Percentiles rank a stretch among this genome's conserved stretches.
phyloP scores from a whole-genome alignment of 2,888 invertebrate species.

The Zonitis immaculata region DNA sequence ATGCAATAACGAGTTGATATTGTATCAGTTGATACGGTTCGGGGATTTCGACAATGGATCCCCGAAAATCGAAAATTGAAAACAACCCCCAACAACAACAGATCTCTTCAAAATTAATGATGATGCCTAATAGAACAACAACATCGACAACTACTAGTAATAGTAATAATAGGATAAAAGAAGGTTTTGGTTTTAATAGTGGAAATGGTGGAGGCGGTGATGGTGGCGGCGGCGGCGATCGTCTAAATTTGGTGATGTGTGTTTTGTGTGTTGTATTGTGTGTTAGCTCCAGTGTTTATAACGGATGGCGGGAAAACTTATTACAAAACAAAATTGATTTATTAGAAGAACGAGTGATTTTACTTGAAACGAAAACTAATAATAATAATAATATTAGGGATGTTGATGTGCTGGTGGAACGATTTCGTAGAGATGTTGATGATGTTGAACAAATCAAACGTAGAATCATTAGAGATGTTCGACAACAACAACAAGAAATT shows the following conservation, averaged over 20 bases:
- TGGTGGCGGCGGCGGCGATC: conserved; percentile 6
- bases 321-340: conserved; percentile 53
- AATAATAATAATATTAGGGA: conserved; percentile 27
- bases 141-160: neutral
- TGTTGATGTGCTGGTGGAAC: conserved; percentile 52
- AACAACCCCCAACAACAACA: neutral
- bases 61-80: neutral
- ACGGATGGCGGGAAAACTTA: conserved; percentile 55
- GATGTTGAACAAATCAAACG: conserved; percentile 47
- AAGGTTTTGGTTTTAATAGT: neutral
- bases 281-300: conserved; percentile 58
- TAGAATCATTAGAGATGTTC: conserved; percentile 45
- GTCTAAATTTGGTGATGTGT: conserved; percentile 55
- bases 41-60: neutral
- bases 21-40: neutral
- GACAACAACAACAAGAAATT: conserved; percentile 19
- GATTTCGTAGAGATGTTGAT: conserved; percentile 56
- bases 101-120: neutral
- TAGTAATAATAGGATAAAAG: neutral
- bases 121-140: neutral
- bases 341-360: conserved; percentile 56
- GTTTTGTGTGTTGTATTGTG: conserved; percentile 61
- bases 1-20: neutral
- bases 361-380: conserved; percentile 51
- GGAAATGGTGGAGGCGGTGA: neutral